Conservation (phyloP, 2,888 invertebrate species). For the Melieria crassipennis region DNA sequence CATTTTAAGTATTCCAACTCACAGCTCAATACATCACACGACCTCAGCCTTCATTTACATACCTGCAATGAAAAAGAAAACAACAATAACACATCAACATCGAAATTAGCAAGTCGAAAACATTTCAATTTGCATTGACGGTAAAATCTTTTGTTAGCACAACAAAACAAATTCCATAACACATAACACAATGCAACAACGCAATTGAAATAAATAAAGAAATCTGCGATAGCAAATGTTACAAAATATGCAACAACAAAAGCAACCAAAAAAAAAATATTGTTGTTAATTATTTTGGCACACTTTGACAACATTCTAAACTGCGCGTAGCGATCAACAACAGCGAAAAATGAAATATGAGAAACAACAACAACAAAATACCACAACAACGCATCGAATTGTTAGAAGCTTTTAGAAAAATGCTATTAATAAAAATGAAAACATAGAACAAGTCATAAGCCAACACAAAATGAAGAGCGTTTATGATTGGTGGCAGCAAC, state of each 20-base stretch:
- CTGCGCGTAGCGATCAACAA: not conserved
- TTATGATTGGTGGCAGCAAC: not conserved
- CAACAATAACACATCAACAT: too few species aligned
- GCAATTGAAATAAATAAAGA: too few species aligned
- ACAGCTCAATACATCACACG: too few species aligned
- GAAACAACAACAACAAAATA: not conserved
- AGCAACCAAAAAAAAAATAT: not conserved
- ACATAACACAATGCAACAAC: too few species aligned
- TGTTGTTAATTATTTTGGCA: conserved; percentile 22
- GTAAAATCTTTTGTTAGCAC: too few species aligned
- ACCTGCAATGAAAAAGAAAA: too few species aligned
- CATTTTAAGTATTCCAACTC: too few species aligned
- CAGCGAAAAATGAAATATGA: not conserved
- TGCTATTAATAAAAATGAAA: not conserved
- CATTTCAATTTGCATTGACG: too few species aligned
- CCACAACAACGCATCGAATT: not conserved
- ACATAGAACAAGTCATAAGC: not conserved
- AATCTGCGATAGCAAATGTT: too few species aligned
- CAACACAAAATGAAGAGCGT: not conserved
- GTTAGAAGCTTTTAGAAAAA: not conserved
- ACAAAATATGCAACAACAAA: not conserved
- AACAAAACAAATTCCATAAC: too few species aligned
- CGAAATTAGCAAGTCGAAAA: too few species aligned
- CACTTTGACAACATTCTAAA: conserved; percentile 13
- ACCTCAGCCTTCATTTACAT: too few species aligned